Evolutionary conservation across 30 jellyfish, hydroid and myxozoan genomes (phyloP), one percentile per base, ranked within the genome.

Genomic region (Cassiopea andromeda): DNA sequence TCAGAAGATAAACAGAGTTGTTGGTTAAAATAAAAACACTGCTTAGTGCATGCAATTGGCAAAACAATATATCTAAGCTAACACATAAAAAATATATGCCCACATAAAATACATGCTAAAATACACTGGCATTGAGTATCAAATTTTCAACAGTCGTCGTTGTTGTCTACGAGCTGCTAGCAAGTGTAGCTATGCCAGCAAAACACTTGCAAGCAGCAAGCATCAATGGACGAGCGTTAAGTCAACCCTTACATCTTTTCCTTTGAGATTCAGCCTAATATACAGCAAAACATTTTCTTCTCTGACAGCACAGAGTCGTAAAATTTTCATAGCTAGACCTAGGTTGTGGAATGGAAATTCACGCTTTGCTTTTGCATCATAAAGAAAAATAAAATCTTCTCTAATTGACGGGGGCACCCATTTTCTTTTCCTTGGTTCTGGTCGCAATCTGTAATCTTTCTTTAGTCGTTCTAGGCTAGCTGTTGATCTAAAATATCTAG

Each of bases 331-430:
- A 6, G 94, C 94, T 60, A 74, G 84, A 27, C 76, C 85, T 38
- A 87, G 80, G 49, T 80, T 43, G 15, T 87, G 94, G 27, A 38
- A 87, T 12, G 94, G 94, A 67, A 87, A 87, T 1, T 76, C 71
- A 1, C 89, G 60, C 69, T 83, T 48, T 1, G 84, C 89, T 15
- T 54, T 38, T 44, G 68, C 86, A 47, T 70, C 14, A 54, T 87
- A 87, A 77, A 87, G 44, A 76, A 87, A 87, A 38, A 80, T 50
- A 46, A 87, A 58, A 68, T 87, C 94, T n/a, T 87, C 84, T 64
- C 84, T 48, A 9, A 80, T 80, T 47, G 10, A 16, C 17, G 80
- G 89, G 7, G 60, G 18, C 83, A 44, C 54, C 86, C 94, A 74
- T 58, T 76, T 67, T 19, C 60, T 80, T 82, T 77, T 87, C 73